phyloP scores from a whole-genome alignment of 1,140 invertebrate genomes.

The Trinorchestia longiramus region DNA sequence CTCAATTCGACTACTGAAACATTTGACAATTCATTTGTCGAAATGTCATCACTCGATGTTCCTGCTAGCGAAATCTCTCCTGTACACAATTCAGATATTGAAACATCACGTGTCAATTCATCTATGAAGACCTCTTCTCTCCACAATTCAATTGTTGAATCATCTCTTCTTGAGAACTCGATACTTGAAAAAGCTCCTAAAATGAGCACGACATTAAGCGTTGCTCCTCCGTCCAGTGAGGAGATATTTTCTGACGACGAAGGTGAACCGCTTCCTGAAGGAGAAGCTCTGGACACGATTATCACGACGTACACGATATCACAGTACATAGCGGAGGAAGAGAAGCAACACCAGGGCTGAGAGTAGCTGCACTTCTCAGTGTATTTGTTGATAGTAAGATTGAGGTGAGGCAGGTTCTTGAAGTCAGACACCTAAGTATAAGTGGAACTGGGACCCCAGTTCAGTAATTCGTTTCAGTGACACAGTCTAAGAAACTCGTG shows the following conservation, averaged over 20 bases:
- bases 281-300: slow-evolving; percentile 10
- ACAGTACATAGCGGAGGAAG: slow-evolving; percentile 36
- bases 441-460: no score
- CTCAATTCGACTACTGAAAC: neutral
- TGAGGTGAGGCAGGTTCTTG: no score
- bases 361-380: neutral
- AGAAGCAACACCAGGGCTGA: neutral
- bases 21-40: neutral
- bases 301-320: slow-evolving; percentile 46
- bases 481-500: no score
- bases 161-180: neutral
- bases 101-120: neutral
- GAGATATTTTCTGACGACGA: slow-evolving; percentile 4
- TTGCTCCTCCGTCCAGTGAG: neutral
- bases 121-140: neutral
- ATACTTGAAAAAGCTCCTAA: neutral
- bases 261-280: slow-evolving; percentile 8
- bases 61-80: neutral
- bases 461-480: no score
- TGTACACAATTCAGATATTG: neutral
- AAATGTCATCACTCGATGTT: neutral
- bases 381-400: neutral
- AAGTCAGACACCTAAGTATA: no score
- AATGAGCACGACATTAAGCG: neutral
- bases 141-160: neutral